These are phyloP conservation scores for Odontomachus brunneus DNA, from an alignment of 1,140 invertebrate species.

Conservation along the genomic window DNA sequence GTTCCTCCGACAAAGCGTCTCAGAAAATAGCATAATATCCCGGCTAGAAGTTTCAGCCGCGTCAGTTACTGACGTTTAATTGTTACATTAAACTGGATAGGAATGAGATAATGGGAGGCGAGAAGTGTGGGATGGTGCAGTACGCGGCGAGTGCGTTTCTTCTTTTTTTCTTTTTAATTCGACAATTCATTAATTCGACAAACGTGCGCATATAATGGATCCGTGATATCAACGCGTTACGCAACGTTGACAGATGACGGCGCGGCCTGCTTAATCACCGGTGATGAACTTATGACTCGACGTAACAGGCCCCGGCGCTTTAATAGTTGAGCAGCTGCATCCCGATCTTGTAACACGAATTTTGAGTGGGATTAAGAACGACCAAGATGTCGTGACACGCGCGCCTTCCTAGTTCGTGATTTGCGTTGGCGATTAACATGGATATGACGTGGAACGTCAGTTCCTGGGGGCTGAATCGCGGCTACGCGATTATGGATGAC, in stretches of 20 bases:
- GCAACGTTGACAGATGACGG: not conserved
- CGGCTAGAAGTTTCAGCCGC: not conserved
- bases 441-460: slow-evolving; percentile 21
- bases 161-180: not conserved
- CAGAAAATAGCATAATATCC: slow-evolving; percentile 9
- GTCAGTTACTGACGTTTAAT: not conserved
- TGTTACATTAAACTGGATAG: not conserved
- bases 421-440: slow-evolving; percentile 40
- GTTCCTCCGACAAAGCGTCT: slow-evolving; percentile 35
- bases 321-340: slow-evolving; percentile 41
- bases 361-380: not conserved
- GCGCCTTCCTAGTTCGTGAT: slow-evolving; percentile 26
- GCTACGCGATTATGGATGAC: slow-evolving; percentile 38
- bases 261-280: not conserved
- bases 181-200: not conserved
- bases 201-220: not conserved
- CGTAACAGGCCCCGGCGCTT: slow-evolving; percentile 24
- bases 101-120: not conserved
- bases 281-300: slow-evolving; percentile 27
- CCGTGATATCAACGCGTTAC: not conserved
- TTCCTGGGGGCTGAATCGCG: no score
- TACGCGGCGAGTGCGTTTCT: not conserved
- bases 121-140: not conserved
- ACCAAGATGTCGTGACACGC: not conserved
- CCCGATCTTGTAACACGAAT: slow-evolving; percentile 29